Percentiles rank a stretch among this genome's conserved stretches.
phyloP scores from a whole-genome alignment of 1,140 invertebrate species.

The Heliconius hewitsoni region DNA sequence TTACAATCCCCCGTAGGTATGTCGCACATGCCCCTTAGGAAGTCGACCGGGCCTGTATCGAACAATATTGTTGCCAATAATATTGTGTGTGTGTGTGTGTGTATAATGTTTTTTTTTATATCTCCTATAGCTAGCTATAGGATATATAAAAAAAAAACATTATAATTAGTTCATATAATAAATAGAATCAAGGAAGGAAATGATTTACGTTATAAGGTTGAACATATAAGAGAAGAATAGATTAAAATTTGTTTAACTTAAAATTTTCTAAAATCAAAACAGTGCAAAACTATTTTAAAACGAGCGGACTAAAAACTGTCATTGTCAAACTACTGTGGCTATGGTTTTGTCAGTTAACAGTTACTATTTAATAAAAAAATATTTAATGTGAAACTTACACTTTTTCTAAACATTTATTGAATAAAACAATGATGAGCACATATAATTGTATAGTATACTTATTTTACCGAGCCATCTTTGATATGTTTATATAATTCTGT shows the following conservation, averaged over 20 bases:
- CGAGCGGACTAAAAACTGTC: background rate
- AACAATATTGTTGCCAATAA: too few relatives aligned
- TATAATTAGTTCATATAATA: too few relatives aligned
- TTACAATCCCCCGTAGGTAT: too few relatives aligned
- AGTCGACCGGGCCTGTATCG: too few relatives aligned
- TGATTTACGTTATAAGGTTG: too few relatives aligned
- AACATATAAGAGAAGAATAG: background rate
- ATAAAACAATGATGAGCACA: background rate
- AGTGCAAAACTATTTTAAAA: background rate
- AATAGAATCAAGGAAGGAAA: too few relatives aligned
- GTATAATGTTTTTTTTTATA: too few relatives aligned
- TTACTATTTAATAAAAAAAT: constrained; percentile 3
- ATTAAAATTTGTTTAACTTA: background rate
- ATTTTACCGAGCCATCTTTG: constrained; percentile 11
- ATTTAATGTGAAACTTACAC: background rate
- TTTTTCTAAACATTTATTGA: background rate
- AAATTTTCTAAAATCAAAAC: background rate
- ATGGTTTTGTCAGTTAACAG: constrained; percentile 1
- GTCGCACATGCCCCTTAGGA: too few relatives aligned
- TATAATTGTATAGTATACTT: background rate
- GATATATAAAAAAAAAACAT: too few relatives aligned
- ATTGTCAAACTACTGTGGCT: constrained; percentile 10
- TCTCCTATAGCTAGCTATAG: too few relatives aligned
- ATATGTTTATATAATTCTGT: constrained; percentile 45
- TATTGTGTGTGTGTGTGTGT: too few relatives aligned